Evolutionary conservation across 2,888 invertebrate species (phyloP).

Genomic region (Catocala nupta): DNA sequence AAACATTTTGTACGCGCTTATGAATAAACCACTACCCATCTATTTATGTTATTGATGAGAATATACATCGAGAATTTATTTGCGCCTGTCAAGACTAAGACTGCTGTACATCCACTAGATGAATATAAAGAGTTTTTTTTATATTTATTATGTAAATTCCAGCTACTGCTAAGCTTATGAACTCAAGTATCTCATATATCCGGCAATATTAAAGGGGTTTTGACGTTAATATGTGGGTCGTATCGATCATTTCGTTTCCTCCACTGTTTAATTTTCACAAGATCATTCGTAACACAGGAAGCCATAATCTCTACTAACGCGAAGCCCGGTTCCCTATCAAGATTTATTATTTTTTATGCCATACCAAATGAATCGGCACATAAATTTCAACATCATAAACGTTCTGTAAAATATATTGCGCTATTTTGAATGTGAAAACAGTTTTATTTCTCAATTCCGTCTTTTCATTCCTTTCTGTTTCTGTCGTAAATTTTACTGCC

Average conservation of each 20-base stretch:
- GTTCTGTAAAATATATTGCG: conserved; percentile 71
- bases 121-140: conserved; percentile 2
- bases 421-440: conserved; percentile 74
- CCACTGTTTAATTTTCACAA: conserved; percentile 50
- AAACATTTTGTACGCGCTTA: conserved; percentile 7
- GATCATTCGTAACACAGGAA: conserved; percentile 62
- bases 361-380: conserved; percentile 63
- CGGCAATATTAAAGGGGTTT: conserved; percentile 29
- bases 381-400: conserved; percentile 72
- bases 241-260: conserved; percentile 41
- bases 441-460: conserved; percentile 74
- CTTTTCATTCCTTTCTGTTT: conserved; percentile 62
- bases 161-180: conserved; percentile 21
- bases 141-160: conserved; percentile 24
- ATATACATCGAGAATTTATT: conserved; percentile 2
- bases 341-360: conserved; percentile 69
- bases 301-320: conserved; percentile 56
- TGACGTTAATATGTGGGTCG: conserved; percentile 40
- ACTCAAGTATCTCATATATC: conserved; percentile 34
- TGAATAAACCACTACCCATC: conserved; percentile 2
- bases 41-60: conserved; percentile 6
- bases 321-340: conserved; percentile 62
- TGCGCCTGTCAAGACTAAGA: background rate
- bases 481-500: conserved; percentile 69
- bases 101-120: conserved; percentile 3